Conservation (phyloP, 2,797 vertebrate species). For the Lepus townsendii region DNA sequence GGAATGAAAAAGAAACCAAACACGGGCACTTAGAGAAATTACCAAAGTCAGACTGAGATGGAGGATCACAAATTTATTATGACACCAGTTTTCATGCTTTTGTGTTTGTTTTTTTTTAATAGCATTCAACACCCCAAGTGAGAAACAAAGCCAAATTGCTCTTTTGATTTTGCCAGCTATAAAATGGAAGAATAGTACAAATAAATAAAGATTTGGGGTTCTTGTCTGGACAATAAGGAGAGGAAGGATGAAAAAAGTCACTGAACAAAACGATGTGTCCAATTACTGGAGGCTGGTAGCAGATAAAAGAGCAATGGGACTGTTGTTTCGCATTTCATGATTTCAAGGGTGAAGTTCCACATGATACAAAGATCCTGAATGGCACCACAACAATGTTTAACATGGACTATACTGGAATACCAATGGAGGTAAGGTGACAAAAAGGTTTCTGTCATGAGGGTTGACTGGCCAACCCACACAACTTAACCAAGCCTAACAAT, state of each 20-base stretch:
- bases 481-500: background rate
- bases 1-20: background rate
- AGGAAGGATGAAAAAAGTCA: background rate
- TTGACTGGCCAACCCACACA: background rate
- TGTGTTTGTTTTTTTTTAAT: constrained; percentile 8
- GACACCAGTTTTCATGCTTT: constrained; percentile 25
- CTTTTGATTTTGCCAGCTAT: background rate
- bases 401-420: background rate
- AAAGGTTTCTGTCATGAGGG: background rate
- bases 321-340: background rate
- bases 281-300: background rate
- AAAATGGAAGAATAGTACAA: constrained; percentile 4
- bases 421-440: background rate
- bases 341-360: background rate
- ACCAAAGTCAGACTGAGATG: background rate
- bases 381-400: background rate
- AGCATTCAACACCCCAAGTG: background rate
- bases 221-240: background rate
- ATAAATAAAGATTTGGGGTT: background rate
- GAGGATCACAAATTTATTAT: constrained; percentile 27
- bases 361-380: background rate
- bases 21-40: background rate
- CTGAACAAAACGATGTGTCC: background rate
- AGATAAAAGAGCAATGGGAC: background rate
- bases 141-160: background rate